phyloP scores from a whole-genome alignment of 1,140 invertebrate species.

The Brevipalpus yothersi region DNA sequence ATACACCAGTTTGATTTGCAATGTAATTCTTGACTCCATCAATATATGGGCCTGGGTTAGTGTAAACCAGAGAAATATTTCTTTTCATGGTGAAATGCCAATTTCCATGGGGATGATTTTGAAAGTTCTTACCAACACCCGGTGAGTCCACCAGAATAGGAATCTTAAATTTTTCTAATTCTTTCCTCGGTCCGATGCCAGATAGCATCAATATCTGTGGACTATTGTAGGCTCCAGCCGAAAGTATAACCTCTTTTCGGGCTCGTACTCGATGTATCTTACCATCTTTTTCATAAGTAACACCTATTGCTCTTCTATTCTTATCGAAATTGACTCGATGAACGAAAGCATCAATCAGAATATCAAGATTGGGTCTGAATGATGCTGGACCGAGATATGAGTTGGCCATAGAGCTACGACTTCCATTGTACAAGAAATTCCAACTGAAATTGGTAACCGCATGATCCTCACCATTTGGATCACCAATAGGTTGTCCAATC shows the following conservation, averaged over 20 bases:
- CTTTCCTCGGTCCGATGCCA: constrained; percentile 42
- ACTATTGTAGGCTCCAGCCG: constrained; percentile 62
- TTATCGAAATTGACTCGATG: not conserved
- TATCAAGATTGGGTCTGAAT: not conserved
- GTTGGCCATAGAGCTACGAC: not conserved
- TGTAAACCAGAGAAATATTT: too few relatives aligned
- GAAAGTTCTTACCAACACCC: constrained; percentile 20
- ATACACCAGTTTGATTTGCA: too few relatives aligned
- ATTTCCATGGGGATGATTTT: constrained; percentile 16
- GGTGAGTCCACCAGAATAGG: constrained; percentile 20
- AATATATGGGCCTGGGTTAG: too few relatives aligned
- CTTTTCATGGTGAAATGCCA: too few relatives aligned
- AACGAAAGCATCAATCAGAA: not conserved
- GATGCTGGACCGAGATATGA: not conserved
- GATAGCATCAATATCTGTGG: constrained; percentile 74
- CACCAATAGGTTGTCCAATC: not conserved
- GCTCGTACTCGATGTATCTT: constrained; percentile 30
- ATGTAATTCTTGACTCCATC: too few relatives aligned
- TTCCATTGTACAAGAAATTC: not conserved
- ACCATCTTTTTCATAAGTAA: not conserved
- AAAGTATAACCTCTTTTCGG: constrained; percentile 57
- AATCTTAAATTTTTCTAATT: constrained; percentile 13
- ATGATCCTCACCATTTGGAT: not conserved
- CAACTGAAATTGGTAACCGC: not conserved
- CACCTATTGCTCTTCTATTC: not conserved